Evolutionary conservation across 2,888 invertebrate genomes (phyloP).

Genomic region (Oligia strigilis): DNA sequence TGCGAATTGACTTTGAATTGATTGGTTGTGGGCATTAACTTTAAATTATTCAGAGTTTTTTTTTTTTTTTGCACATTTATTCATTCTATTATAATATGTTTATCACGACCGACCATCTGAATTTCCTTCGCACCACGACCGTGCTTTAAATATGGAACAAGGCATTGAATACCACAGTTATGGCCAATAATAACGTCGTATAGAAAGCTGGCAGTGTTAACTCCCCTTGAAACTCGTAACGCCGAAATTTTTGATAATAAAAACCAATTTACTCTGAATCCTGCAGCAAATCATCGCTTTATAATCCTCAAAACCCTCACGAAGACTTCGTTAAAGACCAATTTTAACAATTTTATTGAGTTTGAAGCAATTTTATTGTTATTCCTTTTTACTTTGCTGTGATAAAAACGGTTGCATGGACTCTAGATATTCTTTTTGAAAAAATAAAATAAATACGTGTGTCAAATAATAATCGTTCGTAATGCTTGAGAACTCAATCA

Average conservation of each 20-base stretch:
- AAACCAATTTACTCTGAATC: constrained; percentile 68
- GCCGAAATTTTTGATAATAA: constrained; percentile 67
- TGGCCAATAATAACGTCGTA: constrained; percentile 66
- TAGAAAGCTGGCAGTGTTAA: constrained; percentile 71
- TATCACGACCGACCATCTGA: constrained; percentile 28
- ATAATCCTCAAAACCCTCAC: constrained; percentile 53
- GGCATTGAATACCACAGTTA: constrained; percentile 60
- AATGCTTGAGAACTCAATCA: constrained; percentile 12
- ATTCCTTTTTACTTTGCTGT: constrained; percentile 29
- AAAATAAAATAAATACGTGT: background rate
- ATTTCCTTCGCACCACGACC: constrained; percentile 17
- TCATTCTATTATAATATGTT: constrained; percentile 16
- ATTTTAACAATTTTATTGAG: constrained; percentile 40
- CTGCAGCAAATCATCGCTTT: constrained; percentile 57
- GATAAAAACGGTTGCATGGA: constrained; percentile 42
- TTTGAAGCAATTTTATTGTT: constrained; percentile 28
- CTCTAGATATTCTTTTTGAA: constrained; percentile 11
- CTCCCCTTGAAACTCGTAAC: constrained; percentile 62
- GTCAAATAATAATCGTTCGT: constrained; percentile 17
- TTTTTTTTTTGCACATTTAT: constrained; percentile 30
- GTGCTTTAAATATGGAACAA: constrained; percentile 64
- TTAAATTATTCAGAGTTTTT: constrained; percentile 6
- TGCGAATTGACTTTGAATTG: background rate
- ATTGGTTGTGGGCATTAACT: constrained; percentile 32
- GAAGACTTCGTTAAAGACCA: constrained; percentile 47